Evolutionary conservation across 2,797 vertebrate species (phyloP).

Genomic region (Macroramphosus scolopax): DNA sequence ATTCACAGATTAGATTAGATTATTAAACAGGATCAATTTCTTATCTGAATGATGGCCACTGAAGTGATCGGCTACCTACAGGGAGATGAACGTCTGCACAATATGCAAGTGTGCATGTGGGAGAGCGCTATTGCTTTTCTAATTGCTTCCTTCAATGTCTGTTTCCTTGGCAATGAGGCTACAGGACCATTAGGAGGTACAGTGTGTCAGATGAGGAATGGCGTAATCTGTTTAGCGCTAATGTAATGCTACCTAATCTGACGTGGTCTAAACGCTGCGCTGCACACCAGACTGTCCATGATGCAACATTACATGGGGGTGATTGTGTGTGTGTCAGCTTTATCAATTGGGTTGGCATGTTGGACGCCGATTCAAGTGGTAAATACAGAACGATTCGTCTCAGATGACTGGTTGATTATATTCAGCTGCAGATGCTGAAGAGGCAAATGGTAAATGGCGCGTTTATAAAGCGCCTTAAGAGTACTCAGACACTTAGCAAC

Average conservation of each 20-base stretch:
- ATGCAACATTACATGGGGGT: conserved; percentile 26
- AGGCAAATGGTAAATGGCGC: no score
- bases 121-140: conserved; percentile 23
- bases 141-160: conserved; percentile 50
- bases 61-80: conserved; percentile 31
- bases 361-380: conserved; percentile 22
- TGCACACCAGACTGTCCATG: conserved; percentile 26
- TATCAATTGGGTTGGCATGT: conserved; percentile 15
- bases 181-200: conserved; percentile 45
- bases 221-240: conserved; percentile 62
- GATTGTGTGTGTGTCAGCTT: conserved; percentile 18
- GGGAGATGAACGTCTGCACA: conserved; percentile 36
- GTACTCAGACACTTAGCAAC: no score
- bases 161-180: conserved; percentile 62
- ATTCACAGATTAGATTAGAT: conserved; percentile 8
- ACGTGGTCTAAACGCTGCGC: conserved; percentile 55
- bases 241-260: conserved; percentile 67
- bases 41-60: conserved; percentile 34
- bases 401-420: conserved; percentile 7
- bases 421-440: not conserved
- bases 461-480: no score
- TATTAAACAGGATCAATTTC: conserved; percentile 27
- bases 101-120: conserved; percentile 11
- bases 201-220: conserved; percentile 59
- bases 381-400: conserved; percentile 13